phyloP scores from a whole-genome alignment of 2,888 invertebrate genomes.

The Diploptera punctata region DNA sequence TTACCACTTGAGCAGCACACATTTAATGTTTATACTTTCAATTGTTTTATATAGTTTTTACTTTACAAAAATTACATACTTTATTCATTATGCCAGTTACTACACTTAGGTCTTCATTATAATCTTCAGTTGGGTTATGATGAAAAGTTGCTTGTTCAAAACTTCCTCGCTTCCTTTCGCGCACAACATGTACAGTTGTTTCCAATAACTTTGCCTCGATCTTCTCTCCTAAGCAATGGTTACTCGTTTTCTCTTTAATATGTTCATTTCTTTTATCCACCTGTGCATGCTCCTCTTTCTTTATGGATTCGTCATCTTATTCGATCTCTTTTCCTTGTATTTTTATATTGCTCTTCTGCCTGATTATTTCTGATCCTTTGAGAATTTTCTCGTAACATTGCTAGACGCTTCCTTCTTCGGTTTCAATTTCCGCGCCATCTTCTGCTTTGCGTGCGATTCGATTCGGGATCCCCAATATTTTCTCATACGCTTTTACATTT shows the following conservation, averaged over 20 bases:
- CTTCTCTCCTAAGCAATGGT: conserved; percentile 9
- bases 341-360: conserved; percentile 10
- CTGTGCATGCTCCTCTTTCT: conserved; percentile 10
- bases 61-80: conserved; percentile 3
- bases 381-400: not conserved
- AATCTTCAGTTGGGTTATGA: conserved; percentile 12
- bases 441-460: not conserved
- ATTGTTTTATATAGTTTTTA: too few species aligned
- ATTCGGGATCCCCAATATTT: too few species aligned
- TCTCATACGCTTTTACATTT: not conserved
- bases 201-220: not conserved
- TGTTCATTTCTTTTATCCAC: conserved; percentile 18
- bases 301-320: conserved; percentile 3
- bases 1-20: conserved; percentile 13
- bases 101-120: conserved; percentile 8
- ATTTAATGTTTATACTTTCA: conserved; percentile 9
- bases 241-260: conserved; percentile 14
- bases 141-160: not conserved
- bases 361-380: too few species aligned
- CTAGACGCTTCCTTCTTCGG: conserved; percentile 8
- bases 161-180: conserved; percentile 15
- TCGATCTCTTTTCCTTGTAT: conserved; percentile 3
- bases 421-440: not conserved
- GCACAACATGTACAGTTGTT: conserved; percentile 2
- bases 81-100: conserved; percentile 6